Base-by-base conservation (phyloP, 1,140 invertebrate species). In the Pseudomyrmex concolor region DNA sequence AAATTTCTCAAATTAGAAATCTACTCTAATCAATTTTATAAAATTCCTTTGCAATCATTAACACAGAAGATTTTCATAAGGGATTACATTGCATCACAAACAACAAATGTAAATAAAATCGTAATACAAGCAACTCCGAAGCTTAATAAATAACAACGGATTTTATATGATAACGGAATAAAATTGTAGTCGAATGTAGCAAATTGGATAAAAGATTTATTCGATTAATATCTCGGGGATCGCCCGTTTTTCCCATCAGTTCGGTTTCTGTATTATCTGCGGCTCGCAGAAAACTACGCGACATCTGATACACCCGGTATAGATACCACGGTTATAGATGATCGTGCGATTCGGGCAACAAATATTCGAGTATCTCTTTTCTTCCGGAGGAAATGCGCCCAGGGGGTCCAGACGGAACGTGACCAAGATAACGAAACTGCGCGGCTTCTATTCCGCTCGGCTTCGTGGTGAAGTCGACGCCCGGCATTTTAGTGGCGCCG, bases 351-450 rank as follows among this genome's bases (percentile, higher is more conserved):
- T 87, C 67, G 63, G 54, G 71, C 84, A 85, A 88, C 86, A 83
- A 89, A 89, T 85, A 85, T 89, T 88, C 87, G 78, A 87, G 87
- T 85, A 88, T 89, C 87, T 89, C 77, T 83, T 89, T 89, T 76
- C 86, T 84, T 77, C 62, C 66, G 86, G 34, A 78, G 83, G 77
- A 74, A 83, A 83, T 77, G 87, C 83, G 72, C 71, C 67, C 74
- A 72, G 48, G 85, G 34, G 85, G 85, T 87, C 82, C 73, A 80
- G 86, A 85, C 83, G 73, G 67, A 50, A 89, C 87, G 87, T 88
- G 87, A 89, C 87, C 78, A 62, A 85, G 87, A 89, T 89, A 89
- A 89, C 83, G 78, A 88, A 88, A 85, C 77, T 74, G 68, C 63
- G 73, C 63, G 73, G 34, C 34, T 68, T 84, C 64, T 70, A 78